Base-by-base conservation (phyloP, 2,888 invertebrate species). In the Athripsodes cinereus region DNA sequence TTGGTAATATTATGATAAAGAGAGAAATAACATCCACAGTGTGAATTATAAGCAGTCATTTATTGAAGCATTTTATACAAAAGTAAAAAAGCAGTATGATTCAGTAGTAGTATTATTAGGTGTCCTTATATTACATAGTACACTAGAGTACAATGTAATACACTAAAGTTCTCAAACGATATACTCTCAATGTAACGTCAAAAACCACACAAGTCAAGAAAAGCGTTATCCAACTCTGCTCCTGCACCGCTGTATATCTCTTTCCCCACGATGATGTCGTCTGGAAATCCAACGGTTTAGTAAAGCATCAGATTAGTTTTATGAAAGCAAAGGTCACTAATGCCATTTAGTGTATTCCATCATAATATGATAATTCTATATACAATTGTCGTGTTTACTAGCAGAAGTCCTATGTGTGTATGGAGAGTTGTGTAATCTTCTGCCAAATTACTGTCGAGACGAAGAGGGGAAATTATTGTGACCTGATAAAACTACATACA, bases 221-320 rank as follows among this genome's bases (percentile, higher is more conserved):
- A 93, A 68, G 95, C 92, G 72, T 83, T 80, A 81, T 96, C 94
- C 82, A 96, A 81, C 76, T 94, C 94, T 73, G 92, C 93, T 68
- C 92, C 92, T 74, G 96, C 88, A 73, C 88, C 84, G 78, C 90
- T 92, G 85, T 89, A 95, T 76, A 90, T 84, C 82, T 94, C 92
- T 84, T 93, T 95, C 77, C 87, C 86, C 69, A 81, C 78, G 77
- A 91, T 87, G 80, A 90, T 81, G 71, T 90, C 90, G 84, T 91
- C 90, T 90, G 84, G 70, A 79, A 63, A 58, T 46, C 50, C 31
- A 58, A 58, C 21, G 48, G 40, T 48, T 53, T 35, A 58, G 54
- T 50, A 58, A 50, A 50, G 47, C 47, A 13, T 10, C 21, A 47
- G 5, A 16, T 44, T n/a, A 18, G 13, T 16, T 5, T 47, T 47